Conservation (phyloP, 2,113 vertebrate species). For the Ascaphus truei region DNA sequence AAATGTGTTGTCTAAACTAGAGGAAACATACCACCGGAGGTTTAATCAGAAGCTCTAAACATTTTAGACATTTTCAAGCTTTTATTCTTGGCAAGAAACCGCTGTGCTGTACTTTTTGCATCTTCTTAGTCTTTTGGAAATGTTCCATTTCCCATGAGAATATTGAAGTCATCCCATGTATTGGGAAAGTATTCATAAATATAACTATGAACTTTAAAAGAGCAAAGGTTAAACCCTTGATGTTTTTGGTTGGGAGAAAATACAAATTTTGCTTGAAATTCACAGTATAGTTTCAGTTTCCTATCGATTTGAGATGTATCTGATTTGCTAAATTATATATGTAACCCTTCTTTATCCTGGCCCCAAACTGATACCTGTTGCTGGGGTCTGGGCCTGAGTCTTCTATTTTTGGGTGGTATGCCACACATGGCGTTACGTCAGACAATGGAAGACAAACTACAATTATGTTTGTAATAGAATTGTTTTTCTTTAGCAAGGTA, state of each 20-base stretch:
- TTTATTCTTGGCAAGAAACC: slow-evolving; percentile 57
- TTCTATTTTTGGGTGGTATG: no score
- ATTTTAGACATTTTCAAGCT: slow-evolving; percentile 53
- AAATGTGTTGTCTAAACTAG: slow-evolving; percentile 58
- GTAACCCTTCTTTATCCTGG: no score
- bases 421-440: no score
- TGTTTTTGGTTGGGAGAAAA: slow-evolving; percentile 15
- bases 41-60: slow-evolving; percentile 61
- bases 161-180: slow-evolving; percentile 36
- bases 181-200: slow-evolving; percentile 26
- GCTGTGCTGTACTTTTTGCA: slow-evolving; percentile 40
- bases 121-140: slow-evolving; percentile 45
- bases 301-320: not conserved
- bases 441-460: no score
- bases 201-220: slow-evolving; percentile 11
- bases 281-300: no score
- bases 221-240: slow-evolving; percentile 12
- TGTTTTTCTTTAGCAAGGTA: no score
- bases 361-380: no score
- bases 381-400: no score
- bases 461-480: no score
- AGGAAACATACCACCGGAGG: slow-evolving; percentile 52
- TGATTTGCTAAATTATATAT: no score
- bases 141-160: slow-evolving; percentile 49
- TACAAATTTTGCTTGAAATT: not conserved